Base-by-base conservation (phyloP, 2,113 vertebrate species). In the Trematocara nigrifrons region DNA sequence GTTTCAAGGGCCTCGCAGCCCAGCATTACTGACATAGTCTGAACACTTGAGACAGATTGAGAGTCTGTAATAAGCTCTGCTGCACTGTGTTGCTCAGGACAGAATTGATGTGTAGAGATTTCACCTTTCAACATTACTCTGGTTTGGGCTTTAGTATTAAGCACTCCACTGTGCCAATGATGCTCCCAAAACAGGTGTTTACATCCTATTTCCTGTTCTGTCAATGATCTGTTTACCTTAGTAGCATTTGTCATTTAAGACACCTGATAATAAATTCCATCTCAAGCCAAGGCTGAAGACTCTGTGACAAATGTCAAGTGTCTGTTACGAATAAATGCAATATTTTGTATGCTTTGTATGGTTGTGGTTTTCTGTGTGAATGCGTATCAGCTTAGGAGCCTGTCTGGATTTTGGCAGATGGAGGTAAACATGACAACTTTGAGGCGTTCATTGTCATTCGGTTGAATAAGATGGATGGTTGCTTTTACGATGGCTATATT, bases 1-100 rank as follows among this genome's bases (percentile, higher is more conserved):
- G 79, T 91, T 93, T 91, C 78, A 52, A 83, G 82, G 79, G 82
- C 90, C 85, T 81, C 35, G 82, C 84, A 85, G 92, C 80, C 82
- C 61, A 3, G 76, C 83, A 83, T 93, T 86, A 87, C 93, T 85
- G 87, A 93, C 90, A 81, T 84, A 81, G 80, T 82, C 90, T 89
- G 88, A 94, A 89, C 91, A 91, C 91, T 93, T 61, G 90, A 93
- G 93, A 94, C 93, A 91, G 90, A 94, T 93, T 92, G 90, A 79
- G 80, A 94, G 85, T 93, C 80, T 81, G 91, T 95, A 94, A 94
- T 93, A 92, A 93, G 89, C 92, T 92, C 90, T 79, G 93, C 81
- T 90, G 90, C 90, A n/a, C 91, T 87, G 85, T 26, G 88, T 88
- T 79, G 71, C 89, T 87, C 91, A 76, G 86, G 89, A 93, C 91